Conservation (phyloP, 1,140 invertebrate genomes). For the Daktulosphaira vitifoliae region DNA sequence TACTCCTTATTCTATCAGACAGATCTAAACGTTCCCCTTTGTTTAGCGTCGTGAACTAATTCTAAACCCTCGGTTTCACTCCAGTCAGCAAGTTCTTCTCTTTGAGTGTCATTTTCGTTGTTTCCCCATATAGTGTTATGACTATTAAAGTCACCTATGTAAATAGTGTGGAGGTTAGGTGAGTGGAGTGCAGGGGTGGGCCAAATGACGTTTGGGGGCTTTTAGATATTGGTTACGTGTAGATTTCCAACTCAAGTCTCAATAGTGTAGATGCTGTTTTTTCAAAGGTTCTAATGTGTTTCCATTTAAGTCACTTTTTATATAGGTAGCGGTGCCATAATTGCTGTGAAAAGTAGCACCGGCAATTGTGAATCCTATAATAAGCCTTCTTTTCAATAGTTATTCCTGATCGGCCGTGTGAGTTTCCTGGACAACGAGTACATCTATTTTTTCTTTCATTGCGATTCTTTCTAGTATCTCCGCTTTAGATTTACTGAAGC, state of each 20-base stretch:
- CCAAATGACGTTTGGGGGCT: not conserved
- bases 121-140: conserved; percentile 25
- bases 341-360: conserved; percentile 15
- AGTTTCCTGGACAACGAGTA: conserved; percentile 19
- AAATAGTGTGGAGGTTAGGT: conserved; percentile 10
- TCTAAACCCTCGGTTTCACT: conserved; percentile 29
- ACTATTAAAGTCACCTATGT: conserved; percentile 33
- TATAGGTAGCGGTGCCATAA: not conserved
- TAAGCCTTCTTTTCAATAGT: conserved; percentile 3
- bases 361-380: not conserved
- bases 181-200: not conserved
- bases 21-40: conserved; percentile 29
- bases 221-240: conserved; percentile 33
- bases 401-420: conserved; percentile 8
- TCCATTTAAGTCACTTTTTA: conserved; percentile 36
- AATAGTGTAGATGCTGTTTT: conserved; percentile 5
- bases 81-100: conserved; percentile 19
- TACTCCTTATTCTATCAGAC: conserved; percentile 25
- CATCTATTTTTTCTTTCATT: conserved; percentile 1
- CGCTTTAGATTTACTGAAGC: conserved; percentile 5
- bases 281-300: conserved; percentile 39
- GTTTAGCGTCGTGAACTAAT: conserved; percentile 38
- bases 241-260: not conserved
- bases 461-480: conserved; percentile 1
- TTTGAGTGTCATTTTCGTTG: not conserved